Base-by-base conservation (phyloP, 2,888 invertebrate genomes). In the Trissoscelio sp. region DNA sequence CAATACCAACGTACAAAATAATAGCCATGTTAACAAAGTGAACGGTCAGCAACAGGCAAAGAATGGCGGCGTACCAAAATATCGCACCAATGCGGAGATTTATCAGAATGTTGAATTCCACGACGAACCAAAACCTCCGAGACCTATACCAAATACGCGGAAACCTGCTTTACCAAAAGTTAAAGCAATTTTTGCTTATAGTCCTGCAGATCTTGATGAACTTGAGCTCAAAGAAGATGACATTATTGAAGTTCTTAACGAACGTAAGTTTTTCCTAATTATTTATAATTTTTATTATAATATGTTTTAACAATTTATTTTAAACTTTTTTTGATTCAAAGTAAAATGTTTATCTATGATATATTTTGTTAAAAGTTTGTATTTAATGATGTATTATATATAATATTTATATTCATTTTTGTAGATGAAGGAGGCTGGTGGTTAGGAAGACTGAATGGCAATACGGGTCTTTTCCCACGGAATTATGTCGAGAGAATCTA, bases 401-500 rank as follows among this genome's bases (percentile, higher is more conserved):
- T 6, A 28, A 7, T 31, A 11, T 20, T 53, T 53, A 14, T 75
- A 64, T 20, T 46, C 9, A 1, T 28, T 60, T 39, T 16, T 64
- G 7, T 85, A 95, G 95, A 95, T 89, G 92, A 93, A 28, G 93
- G 93, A 14, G 95, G 95, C n/a, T 95, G 95, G 95, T 95, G 95
- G 95, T 92, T 92, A 44, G 95, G 95, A 42, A 92, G 92, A 85
- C 85, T 94, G 16, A 90, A 92, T 66, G 93, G 93, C 3, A 92
- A 92, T 83, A 92, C 93, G 77, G 95, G 95, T 5, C 92, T 95
- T 3, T 94, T 95, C 84, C 95, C 95, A 0, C 93, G 93, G 31
- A 95, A 95, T 89, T 95, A 95, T 86, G 93, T 95, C n/a, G 90
- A 92, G 74, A 92, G 90, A 85, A 75, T 92, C 9, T 79, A 74